Conservation (phyloP, 1,140 invertebrate genomes). For the Archivesica marissinica region DNA sequence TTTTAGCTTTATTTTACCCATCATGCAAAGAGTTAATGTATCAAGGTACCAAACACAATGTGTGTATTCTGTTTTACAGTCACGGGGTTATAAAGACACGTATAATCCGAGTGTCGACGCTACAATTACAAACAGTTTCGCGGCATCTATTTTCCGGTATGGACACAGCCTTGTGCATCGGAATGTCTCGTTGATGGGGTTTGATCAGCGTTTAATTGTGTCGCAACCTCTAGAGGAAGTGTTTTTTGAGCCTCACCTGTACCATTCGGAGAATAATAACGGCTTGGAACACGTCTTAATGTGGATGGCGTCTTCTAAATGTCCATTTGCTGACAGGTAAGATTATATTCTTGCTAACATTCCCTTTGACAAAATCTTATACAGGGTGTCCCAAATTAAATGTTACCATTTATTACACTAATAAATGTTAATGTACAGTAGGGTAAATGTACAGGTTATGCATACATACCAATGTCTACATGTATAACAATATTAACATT, state of each 20-base stretch:
- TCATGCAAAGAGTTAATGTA: no score
- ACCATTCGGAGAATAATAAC: not conserved
- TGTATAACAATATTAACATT: not conserved
- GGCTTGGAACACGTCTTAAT: not conserved
- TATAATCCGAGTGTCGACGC: constrained; percentile 93
- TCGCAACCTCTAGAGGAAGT: not conserved
- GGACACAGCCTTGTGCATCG: constrained; percentile 97
- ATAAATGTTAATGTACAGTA: not conserved
- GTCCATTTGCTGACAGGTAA: constrained; percentile 40
- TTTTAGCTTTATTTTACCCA: no score
- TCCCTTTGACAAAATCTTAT: not conserved
- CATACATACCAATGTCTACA: not conserved
- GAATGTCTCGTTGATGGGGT: constrained; percentile 6
- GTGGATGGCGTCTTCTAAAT: constrained; percentile 25
- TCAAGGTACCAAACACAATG: no score
- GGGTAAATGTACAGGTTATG: not conserved
- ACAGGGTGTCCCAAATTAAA: not conserved
- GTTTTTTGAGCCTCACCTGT: constrained; percentile 17
- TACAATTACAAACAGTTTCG: constrained; percentile 96
- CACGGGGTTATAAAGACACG: constrained; percentile 21
- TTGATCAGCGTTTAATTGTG: not conserved
- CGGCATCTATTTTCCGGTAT: constrained; percentile 96
- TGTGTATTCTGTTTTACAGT: not conserved
- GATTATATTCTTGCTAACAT: not conserved
- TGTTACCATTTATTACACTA: not conserved